Percentiles rank a stretch among this genome's conserved stretches.
These are phyloP conservation scores for Drosophila sproati DNA, from an alignment of 1,140 invertebrate species.

Conservation along the genomic window DNA sequence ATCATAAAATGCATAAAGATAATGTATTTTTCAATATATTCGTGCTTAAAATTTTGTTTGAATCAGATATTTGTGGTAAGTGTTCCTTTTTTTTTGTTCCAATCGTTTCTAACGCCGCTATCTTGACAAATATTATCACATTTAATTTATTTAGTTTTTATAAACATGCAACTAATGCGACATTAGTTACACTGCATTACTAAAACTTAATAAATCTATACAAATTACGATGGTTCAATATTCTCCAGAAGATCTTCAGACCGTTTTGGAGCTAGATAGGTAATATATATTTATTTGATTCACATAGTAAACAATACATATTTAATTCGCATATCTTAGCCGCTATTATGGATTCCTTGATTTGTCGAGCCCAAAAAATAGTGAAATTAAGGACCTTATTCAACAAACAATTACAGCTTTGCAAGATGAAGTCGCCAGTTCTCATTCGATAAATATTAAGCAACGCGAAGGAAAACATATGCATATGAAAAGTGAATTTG, in stretches of 20 bases:
- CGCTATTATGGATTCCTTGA: slow-evolving; percentile 68
- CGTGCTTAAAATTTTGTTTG: neutral
- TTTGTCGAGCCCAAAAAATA: slow-evolving; percentile 56
- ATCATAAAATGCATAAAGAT: no score
- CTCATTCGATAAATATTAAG: slow-evolving; percentile 19
- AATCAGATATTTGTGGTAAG: neutral
- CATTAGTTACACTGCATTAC: slow-evolving; percentile 8
- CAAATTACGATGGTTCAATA: slow-evolving; percentile 78
- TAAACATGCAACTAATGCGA: neutral
- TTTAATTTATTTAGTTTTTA: neutral
- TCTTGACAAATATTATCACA: neutral
- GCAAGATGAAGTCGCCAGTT: slow-evolving; percentile 57
- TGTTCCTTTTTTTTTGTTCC: neutral
- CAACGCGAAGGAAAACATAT: slow-evolving; percentile 1
- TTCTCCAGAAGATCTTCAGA: slow-evolving; percentile 91
- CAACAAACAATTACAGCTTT: slow-evolving; percentile 56
- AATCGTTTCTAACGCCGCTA: neutral
- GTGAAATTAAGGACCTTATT: slow-evolving; percentile 42
- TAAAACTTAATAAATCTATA: neutral
- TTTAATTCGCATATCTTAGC: slow-evolving; percentile 41
- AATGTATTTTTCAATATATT: no score
- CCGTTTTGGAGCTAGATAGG: slow-evolving; percentile 91
- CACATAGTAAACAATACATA: neutral
- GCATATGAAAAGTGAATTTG: slow-evolving; percentile 85
- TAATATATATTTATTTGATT: slow-evolving; percentile 86